phyloP scores from a whole-genome alignment of 2,888 invertebrate genomes.

The Ophion slaviceki region DNA sequence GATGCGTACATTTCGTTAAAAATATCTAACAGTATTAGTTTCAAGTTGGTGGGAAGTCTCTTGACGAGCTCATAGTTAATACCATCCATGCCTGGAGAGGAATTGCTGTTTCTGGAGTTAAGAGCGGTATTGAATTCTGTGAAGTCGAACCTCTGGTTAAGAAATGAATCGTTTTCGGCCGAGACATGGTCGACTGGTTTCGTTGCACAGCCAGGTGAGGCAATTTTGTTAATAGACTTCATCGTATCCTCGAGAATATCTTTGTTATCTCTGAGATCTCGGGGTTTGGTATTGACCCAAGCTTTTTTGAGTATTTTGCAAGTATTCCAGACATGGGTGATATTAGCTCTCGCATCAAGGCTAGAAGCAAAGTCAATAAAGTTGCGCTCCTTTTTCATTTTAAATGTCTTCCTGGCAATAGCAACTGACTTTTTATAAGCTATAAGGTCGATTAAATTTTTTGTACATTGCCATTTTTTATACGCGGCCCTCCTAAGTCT shows the following conservation, averaged over 20 bases:
- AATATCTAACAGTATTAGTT: conserved; percentile 61
- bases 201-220: conserved; percentile 10
- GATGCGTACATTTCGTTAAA: conserved; percentile 55
- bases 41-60: conserved; percentile 44
- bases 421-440: conserved; percentile 54
- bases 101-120: conserved; percentile 44
- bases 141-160: conserved; percentile 46
- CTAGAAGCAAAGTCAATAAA: conserved; percentile 38
- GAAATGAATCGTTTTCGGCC: not conserved
- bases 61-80: conserved; percentile 57
- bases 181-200: not conserved
- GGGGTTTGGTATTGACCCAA: conserved; percentile 44
- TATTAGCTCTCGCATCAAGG: conserved; percentile 25
- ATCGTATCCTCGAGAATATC: not conserved
- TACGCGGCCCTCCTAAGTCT: conserved; percentile 39
- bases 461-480: not conserved
- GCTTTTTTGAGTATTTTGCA: conserved; percentile 58
- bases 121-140: conserved; percentile 59
- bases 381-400: conserved; percentile 44
- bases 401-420: conserved; percentile 47
- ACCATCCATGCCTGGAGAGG: conserved; percentile 63
- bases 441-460: conserved; percentile 22
- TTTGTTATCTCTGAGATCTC: not conserved
- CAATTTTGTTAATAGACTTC: conserved; percentile 19
- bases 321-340: conserved; percentile 52